Base-by-base conservation (phyloP, 2,113 vertebrate genomes). In the Aramus guarauna region DNA sequence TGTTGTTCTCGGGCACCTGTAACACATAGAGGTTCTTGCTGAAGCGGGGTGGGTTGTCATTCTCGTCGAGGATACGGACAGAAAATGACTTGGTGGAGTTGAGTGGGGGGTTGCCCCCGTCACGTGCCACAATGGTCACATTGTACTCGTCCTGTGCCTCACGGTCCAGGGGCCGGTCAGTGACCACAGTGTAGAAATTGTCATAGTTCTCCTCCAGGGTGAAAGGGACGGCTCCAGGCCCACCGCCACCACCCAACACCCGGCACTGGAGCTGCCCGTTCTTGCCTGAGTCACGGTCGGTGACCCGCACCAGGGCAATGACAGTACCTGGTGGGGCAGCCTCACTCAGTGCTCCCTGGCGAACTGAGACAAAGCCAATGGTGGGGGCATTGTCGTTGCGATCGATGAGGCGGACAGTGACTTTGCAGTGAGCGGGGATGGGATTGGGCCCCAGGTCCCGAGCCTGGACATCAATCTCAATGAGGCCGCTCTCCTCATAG, bases 321-420 rank as follows among this genome's bases (percentile, higher is more conserved):
- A 99, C 99, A 2, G 99, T 99, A 94, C 99, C 99, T 1, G 99
- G 98, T 53, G 99, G 98, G 82, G 99, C 99, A 60, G 99, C 99
- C 96, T 99, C 99, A n/a, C 99, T 99, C 97, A 99, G 98, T 73
- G 99, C 99, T 97, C 99, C 99, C 98, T 99, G 99, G 96, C 99
- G 98, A 94, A 99, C 99, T 0, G 99, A 99, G 92, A 99, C 99
- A 92, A 99, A 99, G 93, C 99, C 98, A 93, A 99, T 99, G 86
- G 98, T 98, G 55, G 99, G 99, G 47, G 99, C 99, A 87, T 99
- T 99, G 98, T 99, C 99, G 58, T 99, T 99, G 90, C 98, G 99
- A 97, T 99, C 99, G 2, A 99, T 96, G 84, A 99, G 99, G 97
- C 99, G 99, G 56, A 99, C 99, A 0, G 99, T 99, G 96, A 99